Evolutionary conservation across 2,113 vertebrate species (phyloP).

Genomic region (Zingel zingel): DNA sequence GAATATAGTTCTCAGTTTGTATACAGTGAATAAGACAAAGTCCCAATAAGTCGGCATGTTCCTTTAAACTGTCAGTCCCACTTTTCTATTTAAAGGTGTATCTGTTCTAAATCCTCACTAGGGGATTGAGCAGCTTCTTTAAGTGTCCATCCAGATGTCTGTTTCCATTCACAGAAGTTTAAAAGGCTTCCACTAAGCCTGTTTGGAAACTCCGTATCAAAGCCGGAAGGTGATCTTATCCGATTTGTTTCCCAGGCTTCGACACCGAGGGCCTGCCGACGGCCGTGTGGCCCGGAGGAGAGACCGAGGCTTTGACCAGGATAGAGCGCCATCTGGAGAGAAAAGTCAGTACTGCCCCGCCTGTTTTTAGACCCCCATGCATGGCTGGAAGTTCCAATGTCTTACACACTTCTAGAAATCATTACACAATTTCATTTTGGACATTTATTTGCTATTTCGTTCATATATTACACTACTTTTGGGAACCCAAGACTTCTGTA

Average conservation of each 20-base stretch:
- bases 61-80: not conserved
- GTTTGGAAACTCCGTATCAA: not conserved
- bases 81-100: constrained; percentile 15
- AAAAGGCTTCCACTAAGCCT: no score
- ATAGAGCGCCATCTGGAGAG: constrained; percentile 86
- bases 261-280: constrained; percentile 82
- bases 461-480: no score
- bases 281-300: constrained; percentile 86
- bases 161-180: constrained; percentile 41
- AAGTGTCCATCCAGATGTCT: constrained; percentile 19
- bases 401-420: no score
- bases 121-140: constrained; percentile 26
- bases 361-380: not conserved
- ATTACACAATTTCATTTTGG: no score
- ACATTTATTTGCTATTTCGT: no score
- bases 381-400: not conserved
- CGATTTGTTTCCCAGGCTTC: constrained; percentile 75
- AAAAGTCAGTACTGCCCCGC: constrained; percentile 71
- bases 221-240: not conserved
- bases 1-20: no score
- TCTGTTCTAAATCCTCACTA: constrained; percentile 9
- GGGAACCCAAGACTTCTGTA: no score
- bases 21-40: no score
- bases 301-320: constrained; percentile 84
- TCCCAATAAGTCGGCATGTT: no score